Base-by-base conservation (phyloP, 2,113 vertebrate genomes). In the Chinchilla lanigera region DNA sequence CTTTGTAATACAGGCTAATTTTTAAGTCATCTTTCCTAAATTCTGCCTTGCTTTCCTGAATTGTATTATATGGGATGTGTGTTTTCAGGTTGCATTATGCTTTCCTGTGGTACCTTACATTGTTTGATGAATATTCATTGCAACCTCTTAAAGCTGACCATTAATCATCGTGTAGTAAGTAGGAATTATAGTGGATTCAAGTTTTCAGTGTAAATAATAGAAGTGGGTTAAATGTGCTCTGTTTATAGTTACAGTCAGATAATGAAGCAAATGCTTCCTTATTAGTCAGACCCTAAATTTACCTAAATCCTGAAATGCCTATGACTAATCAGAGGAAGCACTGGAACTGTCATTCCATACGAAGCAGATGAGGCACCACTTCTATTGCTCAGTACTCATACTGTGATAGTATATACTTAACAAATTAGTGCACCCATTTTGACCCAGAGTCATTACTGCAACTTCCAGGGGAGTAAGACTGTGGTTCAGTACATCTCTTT, bases 1-100 rank as follows among this genome's bases (percentile, higher is more conserved):
- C 85, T 95, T 56, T 92, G 44, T 69, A 87, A 78, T 33, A 9
- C 61, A 47, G 50, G 86, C 71, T 96, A 89, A 97, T 88, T 88
- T 85, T 78, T 24, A 60, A 87, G 71, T 80, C 60, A 19, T 75
- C 88, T 90, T 83, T 95, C 87, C 88, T 95, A 61, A 90, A 86
- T 88, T 44, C 67, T 88, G 17, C 81, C 82, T 90, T 86, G 22
- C 58, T 97, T 85, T 88, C 85, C 52, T 96, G 14, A 20, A 81
- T 88, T 41, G 1, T 13, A 7, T 95, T 73, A 5, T n/a, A 30
- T 22, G 61, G 47, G 7, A 93, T 83, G 52, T 92, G 11, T 90
- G 12, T 94, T 54, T 60, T 89, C 52, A 63, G 20, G 33, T 85
- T 92, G 35, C 22, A 52, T 14, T 77, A 0, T 58, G 47, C 19